Conservation (phyloP, 2,113 vertebrate species). For the Candoia aspera region DNA sequence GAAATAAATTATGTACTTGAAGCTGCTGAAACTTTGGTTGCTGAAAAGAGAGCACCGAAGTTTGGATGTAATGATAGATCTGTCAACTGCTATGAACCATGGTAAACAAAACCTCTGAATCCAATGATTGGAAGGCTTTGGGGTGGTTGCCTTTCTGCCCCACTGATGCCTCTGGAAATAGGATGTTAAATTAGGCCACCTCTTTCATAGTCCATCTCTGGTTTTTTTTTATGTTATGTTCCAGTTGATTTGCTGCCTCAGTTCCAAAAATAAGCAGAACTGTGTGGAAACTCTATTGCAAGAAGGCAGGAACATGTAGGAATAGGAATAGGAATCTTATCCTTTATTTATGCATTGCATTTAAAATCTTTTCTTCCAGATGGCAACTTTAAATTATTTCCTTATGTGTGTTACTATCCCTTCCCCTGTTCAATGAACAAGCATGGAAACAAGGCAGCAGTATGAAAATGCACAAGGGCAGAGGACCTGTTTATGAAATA, state of each 20-base stretch:
- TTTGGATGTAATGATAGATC: not conserved
- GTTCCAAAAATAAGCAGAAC: too few species aligned
- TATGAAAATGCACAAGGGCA: not conserved
- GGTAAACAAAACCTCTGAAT: not conserved
- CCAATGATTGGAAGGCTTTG: not conserved
- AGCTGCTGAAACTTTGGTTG: not conserved
- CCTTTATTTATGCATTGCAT: not conserved
- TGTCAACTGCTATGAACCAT: not conserved
- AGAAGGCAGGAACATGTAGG: not conserved
- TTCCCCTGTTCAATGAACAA: not conserved
- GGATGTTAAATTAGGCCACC: not conserved
- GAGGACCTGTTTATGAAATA: not conserved
- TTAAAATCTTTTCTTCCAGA: not conserved
- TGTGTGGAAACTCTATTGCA: not conserved
- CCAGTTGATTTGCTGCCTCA: not conserved
- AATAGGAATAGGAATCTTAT: not conserved
- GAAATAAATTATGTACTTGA: not conserved
- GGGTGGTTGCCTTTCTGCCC: not conserved
- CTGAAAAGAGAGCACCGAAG: not conserved
- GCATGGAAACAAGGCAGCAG: not conserved
- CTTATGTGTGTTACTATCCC: not conserved
- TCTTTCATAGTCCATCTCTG: not conserved
- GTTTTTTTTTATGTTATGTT: not conserved
- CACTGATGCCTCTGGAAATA: not conserved
- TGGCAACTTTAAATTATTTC: not conserved